Evolutionary conservation across 2,888 invertebrate species (phyloP).

Genomic region (Drosophila kanekoi): DNA sequence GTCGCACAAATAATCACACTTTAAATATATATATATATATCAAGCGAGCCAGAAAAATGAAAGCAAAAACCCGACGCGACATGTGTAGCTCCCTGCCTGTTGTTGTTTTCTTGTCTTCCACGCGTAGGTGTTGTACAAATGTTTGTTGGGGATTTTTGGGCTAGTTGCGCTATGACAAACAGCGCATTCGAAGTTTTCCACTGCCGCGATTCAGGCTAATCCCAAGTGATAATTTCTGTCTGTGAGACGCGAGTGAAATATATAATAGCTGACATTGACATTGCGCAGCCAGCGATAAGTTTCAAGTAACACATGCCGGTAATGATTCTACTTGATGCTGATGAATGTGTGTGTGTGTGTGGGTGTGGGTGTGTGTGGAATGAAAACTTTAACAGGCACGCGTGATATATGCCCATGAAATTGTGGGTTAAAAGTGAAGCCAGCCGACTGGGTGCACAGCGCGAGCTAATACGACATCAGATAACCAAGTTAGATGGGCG

Average conservation of each 20-base stretch:
- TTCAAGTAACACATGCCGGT: slow-evolving; percentile 75
- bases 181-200: slow-evolving; percentile 61
- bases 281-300: slow-evolving; percentile 72
- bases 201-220: slow-evolving; percentile 66
- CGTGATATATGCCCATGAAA: slow-evolving; percentile 50
- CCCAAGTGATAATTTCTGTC: slow-evolving; percentile 68
- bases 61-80: slow-evolving; percentile 54
- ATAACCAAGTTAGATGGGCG: slow-evolving; percentile 28
- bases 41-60: slow-evolving; percentile 50
- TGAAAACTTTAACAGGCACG: slow-evolving; percentile 44
- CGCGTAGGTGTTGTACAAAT: slow-evolving; percentile 75
- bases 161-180: slow-evolving; percentile 51
- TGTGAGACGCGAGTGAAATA: slow-evolving; percentile 63
- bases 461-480: slow-evolving; percentile 36
- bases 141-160: slow-evolving; percentile 62
- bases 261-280: slow-evolving; percentile 77
- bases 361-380: slow-evolving; percentile 17
- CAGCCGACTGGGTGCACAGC: slow-evolving; percentile 14
- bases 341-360: slow-evolving; percentile 63
- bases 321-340: slow-evolving; percentile 61
- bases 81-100: slow-evolving; percentile 32
- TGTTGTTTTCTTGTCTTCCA: slow-evolving; percentile 25
- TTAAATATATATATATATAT: slow-evolving; percentile 59
- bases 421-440: slow-evolving; percentile 25
- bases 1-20: slow-evolving; percentile 61